Evolutionary conservation across 2,888 invertebrate genomes (phyloP).

Genomic region (Linnaemya vulpina): DNA sequence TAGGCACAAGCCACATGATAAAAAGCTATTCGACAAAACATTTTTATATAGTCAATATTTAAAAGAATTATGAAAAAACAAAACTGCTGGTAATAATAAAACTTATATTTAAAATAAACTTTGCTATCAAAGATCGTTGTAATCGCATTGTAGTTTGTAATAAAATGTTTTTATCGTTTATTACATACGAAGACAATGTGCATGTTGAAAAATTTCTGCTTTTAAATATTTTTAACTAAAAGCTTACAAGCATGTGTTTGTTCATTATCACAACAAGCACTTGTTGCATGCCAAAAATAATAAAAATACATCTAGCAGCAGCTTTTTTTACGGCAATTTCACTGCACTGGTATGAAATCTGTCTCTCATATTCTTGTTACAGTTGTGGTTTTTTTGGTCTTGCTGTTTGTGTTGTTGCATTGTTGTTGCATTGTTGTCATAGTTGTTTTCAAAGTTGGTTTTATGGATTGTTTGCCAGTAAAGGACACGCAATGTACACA

Average conservation of each 20-base stretch:
- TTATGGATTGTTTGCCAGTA: constrained; percentile 33
- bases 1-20: no score
- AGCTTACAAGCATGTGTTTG: neutral
- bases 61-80: no score
- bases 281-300: constrained; percentile 43
- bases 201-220: constrained; percentile 9
- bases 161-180: no score
- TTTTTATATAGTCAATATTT: no score
- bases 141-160: no score
- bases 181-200: neutral
- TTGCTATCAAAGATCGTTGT: no score
- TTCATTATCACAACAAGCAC: constrained; percentile 4
- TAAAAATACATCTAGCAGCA: constrained; percentile 33
- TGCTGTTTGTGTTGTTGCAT: constrained; percentile 27
- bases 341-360: constrained; percentile 47
- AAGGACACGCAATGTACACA: constrained; percentile 57
- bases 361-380: constrained; percentile 51
- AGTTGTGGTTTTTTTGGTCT: constrained; percentile 46
- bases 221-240: constrained; percentile 49
- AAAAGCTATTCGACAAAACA: no score
- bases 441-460: constrained; percentile 51
- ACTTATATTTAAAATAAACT: no score
- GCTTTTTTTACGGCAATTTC: constrained; percentile 54
- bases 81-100: no score
- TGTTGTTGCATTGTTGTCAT: constrained; percentile 24